Evolutionary conservation across 1,140 invertebrate genomes (phyloP).

Genomic region (Bombus waltoni): DNA sequence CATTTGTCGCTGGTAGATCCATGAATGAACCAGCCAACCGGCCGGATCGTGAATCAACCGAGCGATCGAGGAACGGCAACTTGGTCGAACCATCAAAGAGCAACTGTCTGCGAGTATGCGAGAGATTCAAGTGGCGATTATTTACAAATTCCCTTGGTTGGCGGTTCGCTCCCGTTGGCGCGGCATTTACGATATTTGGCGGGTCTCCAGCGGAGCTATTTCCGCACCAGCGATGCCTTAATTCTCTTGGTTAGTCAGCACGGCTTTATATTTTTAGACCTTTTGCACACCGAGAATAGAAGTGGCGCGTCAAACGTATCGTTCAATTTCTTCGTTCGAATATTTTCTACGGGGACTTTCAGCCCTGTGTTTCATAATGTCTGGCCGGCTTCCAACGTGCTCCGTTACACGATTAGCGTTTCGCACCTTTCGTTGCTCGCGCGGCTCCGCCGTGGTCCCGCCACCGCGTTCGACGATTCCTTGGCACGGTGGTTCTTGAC

Average conservation of each 20-base stretch:
- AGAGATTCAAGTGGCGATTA: slow-evolving; percentile 8
- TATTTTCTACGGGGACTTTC: background rate
- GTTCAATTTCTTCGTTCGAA: slow-evolving; percentile 18
- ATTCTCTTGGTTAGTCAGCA: slow-evolving; percentile 16
- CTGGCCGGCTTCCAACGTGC: slow-evolving; percentile 18
- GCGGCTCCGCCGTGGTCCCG: too few species aligned
- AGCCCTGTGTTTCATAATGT: slow-evolving; percentile 23
- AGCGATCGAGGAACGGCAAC: background rate
- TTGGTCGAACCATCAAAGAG: background rate
- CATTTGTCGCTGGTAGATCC: background rate
- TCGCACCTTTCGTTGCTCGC: background rate
- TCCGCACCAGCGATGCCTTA: background rate
- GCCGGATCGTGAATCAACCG: background rate
- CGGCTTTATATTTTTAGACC: slow-evolving; percentile 29
- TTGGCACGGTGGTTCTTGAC: background rate
- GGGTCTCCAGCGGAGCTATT: background rate
- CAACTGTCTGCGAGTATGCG: background rate
- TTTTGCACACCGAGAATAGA: slow-evolving; percentile 20
- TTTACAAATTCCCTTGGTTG: slow-evolving; percentile 15
- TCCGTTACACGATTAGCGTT: slow-evolving; percentile 2
- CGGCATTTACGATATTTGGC: slow-evolving; percentile 35
- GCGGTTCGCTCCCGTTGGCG: background rate
- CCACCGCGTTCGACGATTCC: too few species aligned
- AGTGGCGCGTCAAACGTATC: background rate
- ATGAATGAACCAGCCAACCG: slow-evolving; percentile 25